A percentile compares a stretch with the other conserved stretches of the same genome.
phyloP scores from a whole-genome alignment of 2,797 vertebrate species.

The Sciurus carolinensis region DNA sequence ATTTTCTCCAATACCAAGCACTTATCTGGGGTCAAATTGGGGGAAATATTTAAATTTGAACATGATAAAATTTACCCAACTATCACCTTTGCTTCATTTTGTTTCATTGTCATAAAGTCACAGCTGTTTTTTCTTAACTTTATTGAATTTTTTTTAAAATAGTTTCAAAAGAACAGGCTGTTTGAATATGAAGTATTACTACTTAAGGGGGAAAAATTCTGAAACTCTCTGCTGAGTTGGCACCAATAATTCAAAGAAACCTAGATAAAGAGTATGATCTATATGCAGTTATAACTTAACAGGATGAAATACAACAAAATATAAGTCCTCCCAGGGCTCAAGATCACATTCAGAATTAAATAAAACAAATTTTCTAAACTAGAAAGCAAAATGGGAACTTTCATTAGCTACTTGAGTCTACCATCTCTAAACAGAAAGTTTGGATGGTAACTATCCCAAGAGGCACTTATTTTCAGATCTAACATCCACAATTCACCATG shows the following conservation, averaged over 20 bases:
- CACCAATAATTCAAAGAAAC: conserved; percentile 45
- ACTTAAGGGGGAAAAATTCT: not conserved
- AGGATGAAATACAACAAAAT: not conserved
- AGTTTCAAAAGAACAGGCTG: conserved; percentile 50
- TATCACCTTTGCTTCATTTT: not conserved
- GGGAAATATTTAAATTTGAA: not conserved
- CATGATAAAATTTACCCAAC: not conserved
- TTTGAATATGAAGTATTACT: not conserved
- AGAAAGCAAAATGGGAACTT: conserved; percentile 29
- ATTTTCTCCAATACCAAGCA: not conserved
- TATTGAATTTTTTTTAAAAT: conserved; percentile 34
- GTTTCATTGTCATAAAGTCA: not conserved
- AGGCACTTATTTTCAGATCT: conserved; percentile 39
- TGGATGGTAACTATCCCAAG: not conserved
- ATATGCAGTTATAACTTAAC: not conserved
- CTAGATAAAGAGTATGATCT: not conserved
- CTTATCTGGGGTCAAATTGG: not conserved
- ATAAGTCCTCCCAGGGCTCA: conserved; percentile 24
- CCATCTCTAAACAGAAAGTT: not conserved
- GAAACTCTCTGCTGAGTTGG: not conserved
- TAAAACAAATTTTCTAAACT: conserved; percentile 48
- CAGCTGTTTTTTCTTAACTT: not conserved
- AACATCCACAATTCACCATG: conserved; percentile 1
- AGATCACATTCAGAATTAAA: conserved; percentile 68
- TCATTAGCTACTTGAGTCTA: not conserved